Evolutionary conservation across 2,888 invertebrate species (phyloP), one percentile per base, ranked within the genome.

Genomic region (Ophioninae sp.): DNA sequence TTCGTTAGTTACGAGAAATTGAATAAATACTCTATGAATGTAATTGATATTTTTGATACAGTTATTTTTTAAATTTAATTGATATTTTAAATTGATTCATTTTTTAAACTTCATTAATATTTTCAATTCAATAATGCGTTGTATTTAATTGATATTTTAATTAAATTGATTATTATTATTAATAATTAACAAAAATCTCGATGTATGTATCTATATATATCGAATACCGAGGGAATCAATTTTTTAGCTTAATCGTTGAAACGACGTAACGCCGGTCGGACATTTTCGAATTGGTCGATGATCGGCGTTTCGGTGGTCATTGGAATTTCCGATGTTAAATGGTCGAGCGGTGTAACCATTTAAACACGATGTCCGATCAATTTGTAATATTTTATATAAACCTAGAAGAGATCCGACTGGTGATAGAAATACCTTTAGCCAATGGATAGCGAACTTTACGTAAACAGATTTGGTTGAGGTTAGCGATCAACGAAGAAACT

Each of bases 391-490:
- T 50, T 10, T 50, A 5, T 13, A 50, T 50, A 10, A 3, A 10
- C 50, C 50, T 10, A 6, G 23, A 23, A 2, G 7, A 2, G 7
- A 68, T 68, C 23, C 44, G 17, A 68, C 44, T 23, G 20, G 21
- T 50, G 44, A 2, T 13, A 50, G 50, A 7, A 44, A 50, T 68
- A 50, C 23, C 23, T 7, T 5, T 17, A 50, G 6, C 44, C 17
- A 50, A 1, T 68, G 23, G 21, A 50, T 13, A 0, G n/a, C 21
- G 44, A 50, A 68, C 50, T 68, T 68, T 23, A 23, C 23, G 23
- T 67, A 56, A 21, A 41, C 64, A 78, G 50, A 41, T 72, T 39
- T 39, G 69, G 62, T 41, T n/a, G 57, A 21, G 77, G 44, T 23
- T 76, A 17, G 41, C 10, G 67, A 17, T 39, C 21, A 30, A 41